A percentile compares a stretch with the other conserved stretches of the same genome.
phyloP scores from a whole-genome alignment of 2,888 invertebrate species.

The Mallateleia sp. region DNA sequence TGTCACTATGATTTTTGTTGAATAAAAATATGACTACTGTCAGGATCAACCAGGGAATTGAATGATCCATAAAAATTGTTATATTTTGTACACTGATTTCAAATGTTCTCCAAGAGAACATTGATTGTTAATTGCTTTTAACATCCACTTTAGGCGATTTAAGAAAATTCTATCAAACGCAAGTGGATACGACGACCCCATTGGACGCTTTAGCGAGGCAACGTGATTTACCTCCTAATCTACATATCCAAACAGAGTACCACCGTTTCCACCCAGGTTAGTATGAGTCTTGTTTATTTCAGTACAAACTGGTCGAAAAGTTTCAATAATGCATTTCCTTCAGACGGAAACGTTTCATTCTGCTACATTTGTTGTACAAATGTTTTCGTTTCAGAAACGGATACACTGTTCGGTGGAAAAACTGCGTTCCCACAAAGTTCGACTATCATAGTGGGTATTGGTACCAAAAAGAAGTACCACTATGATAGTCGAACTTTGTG shows the following conservation, averaged over 20 bases:
- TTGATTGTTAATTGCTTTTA: conserved; percentile 80
- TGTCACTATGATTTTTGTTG: no score
- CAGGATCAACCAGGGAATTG: no score
- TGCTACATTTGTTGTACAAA: conserved; percentile 17
- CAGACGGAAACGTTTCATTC: background rate
- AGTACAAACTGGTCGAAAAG: conserved; percentile 15
- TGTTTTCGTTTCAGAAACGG: conserved; percentile 90
- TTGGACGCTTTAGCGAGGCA: conserved; percentile 93
- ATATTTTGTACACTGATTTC: no score
- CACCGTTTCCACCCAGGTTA: conserved; percentile 95
- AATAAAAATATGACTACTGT: no score
- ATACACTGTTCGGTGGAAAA: conserved; percentile 93
- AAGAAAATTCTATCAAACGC: conserved; percentile 93
- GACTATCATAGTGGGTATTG: conserved; percentile 95
- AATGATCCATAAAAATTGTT: no score
- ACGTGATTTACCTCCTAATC: conserved; percentile 95
- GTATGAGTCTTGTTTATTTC: conserved; percentile 42
- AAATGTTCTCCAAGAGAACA: no score
- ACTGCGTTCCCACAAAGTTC: conserved; percentile 96
- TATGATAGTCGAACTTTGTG: conserved; percentile 95
- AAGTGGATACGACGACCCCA: conserved; percentile 93
- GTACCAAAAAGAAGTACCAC: conserved; percentile 96
- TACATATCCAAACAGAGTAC: conserved; percentile 96
- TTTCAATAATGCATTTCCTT: conserved; percentile 14
- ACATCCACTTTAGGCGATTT: conserved; percentile 91